Evolutionary conservation across 2,113 vertebrate genomes (phyloP).

Genomic region (Nipponia nippon): DNA sequence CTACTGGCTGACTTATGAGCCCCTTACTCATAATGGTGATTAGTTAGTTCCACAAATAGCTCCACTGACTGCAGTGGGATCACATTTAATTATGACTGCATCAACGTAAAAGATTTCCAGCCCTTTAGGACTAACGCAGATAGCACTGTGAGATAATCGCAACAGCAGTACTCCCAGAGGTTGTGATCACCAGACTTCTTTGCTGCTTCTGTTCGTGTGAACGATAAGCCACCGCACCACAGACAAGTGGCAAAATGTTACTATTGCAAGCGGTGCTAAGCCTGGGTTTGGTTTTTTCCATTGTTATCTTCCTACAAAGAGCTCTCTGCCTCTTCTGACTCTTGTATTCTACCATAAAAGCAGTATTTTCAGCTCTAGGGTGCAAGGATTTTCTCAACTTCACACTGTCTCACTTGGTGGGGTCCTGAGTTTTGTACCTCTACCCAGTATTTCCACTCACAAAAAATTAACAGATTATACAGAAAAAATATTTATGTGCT

Average conservation of each 20-base stretch:
- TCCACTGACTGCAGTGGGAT: neutral
- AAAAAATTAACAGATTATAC: neutral
- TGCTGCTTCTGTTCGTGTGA: neutral
- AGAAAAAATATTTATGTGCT: neutral
- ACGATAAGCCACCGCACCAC: neutral
- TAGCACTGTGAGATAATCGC: neutral
- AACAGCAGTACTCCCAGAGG: neutral
- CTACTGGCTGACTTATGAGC: conserved; percentile 4
- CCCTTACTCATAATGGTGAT: conserved; percentile 21
- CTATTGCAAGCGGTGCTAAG: neutral
- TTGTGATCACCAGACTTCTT: neutral
- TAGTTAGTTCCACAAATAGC: conserved; percentile 30
- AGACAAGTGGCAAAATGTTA: neutral
- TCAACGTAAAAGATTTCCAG: neutral
- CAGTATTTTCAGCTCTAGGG: neutral
- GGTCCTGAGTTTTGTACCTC: neutral
- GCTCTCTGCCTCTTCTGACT: neutral
- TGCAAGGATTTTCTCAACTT: neutral
- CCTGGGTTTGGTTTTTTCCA: neutral
- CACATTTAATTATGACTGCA: conserved; percentile 48
- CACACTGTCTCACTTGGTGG: neutral
- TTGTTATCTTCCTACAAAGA: neutral
- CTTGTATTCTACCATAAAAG: neutral
- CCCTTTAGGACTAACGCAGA: neutral
- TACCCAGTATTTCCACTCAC: neutral